Conservation (phyloP, 2,113 vertebrate species). For the Mola mola region DNA sequence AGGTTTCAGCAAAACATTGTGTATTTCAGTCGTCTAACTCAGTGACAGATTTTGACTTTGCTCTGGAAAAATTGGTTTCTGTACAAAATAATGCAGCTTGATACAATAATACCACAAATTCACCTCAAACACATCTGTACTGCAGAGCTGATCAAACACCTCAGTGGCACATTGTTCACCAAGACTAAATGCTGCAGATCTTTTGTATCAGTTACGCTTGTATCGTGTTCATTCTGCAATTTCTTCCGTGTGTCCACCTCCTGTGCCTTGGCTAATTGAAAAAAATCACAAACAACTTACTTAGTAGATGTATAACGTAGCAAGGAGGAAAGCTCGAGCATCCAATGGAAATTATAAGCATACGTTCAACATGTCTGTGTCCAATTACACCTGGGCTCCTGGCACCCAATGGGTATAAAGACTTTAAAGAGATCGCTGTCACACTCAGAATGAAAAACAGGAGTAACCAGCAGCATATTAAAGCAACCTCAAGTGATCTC, state of each 20-base stretch:
- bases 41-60: no score
- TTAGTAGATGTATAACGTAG: conserved; percentile 19
- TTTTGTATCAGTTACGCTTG: not conserved
- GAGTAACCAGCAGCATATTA: conserved; percentile 35
- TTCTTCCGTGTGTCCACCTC: not conserved
- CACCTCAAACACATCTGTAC: no score
- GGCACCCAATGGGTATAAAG: not conserved
- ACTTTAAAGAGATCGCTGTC: conserved; percentile 38
- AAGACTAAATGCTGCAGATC: not conserved
- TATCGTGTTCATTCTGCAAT: no score
- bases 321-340: conserved; percentile 19
- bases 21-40: no score
- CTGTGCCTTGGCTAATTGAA: not conserved
- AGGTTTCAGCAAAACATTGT: no score
- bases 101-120: no score
- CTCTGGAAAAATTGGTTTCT: no score
- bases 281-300: conserved; percentile 37
- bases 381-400: conserved; percentile 31
- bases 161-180: no score
- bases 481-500: conserved; percentile 35
- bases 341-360: conserved; percentile 29
- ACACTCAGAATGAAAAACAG: conserved; percentile 23
- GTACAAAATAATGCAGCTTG: no score
- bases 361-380: conserved; percentile 45
- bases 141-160: no score